Percentiles rank a stretch among this genome's conserved stretches.
Conservation (phyloP, 2,797 vertebrate genomes). For the Pangasius larnaudii region DNA sequence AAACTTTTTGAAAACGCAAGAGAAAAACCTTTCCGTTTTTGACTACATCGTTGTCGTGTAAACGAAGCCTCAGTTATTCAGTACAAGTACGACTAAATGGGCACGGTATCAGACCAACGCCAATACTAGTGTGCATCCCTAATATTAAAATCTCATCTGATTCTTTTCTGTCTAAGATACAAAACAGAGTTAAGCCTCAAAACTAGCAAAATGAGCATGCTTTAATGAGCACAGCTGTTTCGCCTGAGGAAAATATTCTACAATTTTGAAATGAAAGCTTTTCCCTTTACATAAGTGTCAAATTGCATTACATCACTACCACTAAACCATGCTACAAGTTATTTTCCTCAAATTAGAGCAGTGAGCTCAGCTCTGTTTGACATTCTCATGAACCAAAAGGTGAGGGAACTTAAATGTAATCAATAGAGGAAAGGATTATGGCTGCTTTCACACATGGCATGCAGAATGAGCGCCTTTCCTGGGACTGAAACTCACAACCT, state of each 20-base stretch:
- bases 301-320: neutral
- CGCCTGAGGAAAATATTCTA: neutral
- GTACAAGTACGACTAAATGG: neutral
- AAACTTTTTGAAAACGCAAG: too few species aligned
- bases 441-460: neutral
- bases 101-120: neutral
- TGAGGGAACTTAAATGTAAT: neutral
- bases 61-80: neutral
- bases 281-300: neutral
- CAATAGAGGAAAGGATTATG: neutral
- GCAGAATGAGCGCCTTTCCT: neutral
- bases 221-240: conserved; percentile 19
- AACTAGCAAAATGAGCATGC: neutral
- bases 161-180: neutral
- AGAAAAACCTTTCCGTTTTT: too few species aligned
- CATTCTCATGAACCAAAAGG: neutral
- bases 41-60: too few species aligned
- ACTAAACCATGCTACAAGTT: neutral
- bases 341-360: neutral
- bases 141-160: neutral
- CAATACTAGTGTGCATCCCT: neutral
- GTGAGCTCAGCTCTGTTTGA: neutral
- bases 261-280: neutral
- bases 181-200: neutral
- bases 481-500: neutral